phyloP scores from a whole-genome alignment of 2,888 invertebrate genomes.

The Hemicrepidius hirtus region DNA sequence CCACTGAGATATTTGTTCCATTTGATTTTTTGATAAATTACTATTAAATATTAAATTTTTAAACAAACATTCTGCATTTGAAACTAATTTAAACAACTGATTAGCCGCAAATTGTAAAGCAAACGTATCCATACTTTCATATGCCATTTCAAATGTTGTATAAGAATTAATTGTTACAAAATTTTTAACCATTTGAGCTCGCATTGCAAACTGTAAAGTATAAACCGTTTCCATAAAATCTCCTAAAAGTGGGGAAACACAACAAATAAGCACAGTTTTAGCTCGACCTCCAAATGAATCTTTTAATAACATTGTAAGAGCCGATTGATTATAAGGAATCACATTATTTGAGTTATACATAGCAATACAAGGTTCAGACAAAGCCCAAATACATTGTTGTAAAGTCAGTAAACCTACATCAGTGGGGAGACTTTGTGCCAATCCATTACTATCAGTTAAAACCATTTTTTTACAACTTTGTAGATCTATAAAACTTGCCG shows the following conservation, averaged over 20 bases:
- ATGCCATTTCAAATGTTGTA: constrained; percentile 65
- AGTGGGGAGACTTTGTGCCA: constrained; percentile 73
- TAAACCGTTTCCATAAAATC: constrained; percentile 82
- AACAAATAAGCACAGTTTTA: constrained; percentile 82
- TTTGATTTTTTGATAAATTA: constrained; percentile 81
- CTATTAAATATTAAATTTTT: constrained; percentile 83
- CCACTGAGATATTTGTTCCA: constrained; percentile 88
- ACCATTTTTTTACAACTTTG: constrained; percentile 75
- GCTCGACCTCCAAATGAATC: constrained; percentile 86
- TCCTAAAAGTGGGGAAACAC: constrained; percentile 81
- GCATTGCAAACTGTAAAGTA: constrained; percentile 80
- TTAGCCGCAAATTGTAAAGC: constrained; percentile 88
- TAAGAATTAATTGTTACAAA: constrained; percentile 82
- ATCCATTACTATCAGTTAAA: constrained; percentile 71
- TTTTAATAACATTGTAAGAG: constrained; percentile 80
- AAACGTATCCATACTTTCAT: constrained; percentile 74
- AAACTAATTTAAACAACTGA: constrained; percentile 87
- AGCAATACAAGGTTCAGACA: constrained; percentile 71
- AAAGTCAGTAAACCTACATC: constrained; percentile 80
- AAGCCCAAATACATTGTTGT: constrained; percentile 78
- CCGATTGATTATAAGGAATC: constrained; percentile 78
- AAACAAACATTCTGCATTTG: constrained; percentile 90
- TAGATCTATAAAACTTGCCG: constrained; percentile 84
- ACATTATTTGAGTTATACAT: constrained; percentile 62
- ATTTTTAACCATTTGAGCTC: constrained; percentile 81